Evolutionary conservation across 2,113 vertebrate species (phyloP).

Genomic region (Siniperca knerii): DNA sequence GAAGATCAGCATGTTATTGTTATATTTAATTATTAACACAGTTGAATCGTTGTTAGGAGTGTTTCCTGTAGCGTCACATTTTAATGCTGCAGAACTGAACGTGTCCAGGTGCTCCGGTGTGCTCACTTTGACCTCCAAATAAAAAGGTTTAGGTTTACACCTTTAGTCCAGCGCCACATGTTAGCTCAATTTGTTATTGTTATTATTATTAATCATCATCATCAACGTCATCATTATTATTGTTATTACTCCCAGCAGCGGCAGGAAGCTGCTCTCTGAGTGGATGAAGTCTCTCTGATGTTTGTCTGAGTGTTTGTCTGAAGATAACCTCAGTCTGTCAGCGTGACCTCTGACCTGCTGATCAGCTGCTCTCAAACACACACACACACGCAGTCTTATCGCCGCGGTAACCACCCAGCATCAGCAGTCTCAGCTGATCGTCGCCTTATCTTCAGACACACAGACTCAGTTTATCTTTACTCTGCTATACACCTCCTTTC

Average conservation of each 20-base stretch:
- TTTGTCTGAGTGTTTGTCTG: constrained; percentile 2
- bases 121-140: no score
- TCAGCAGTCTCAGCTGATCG: constrained; percentile 23
- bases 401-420: constrained; percentile 14
- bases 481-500: background rate
- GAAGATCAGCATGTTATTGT: background rate
- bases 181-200: no score
- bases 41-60: no score
- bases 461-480: background rate
- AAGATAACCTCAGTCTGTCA: constrained; percentile 7
- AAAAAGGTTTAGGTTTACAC: no score
- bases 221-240: no score
- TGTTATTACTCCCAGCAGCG: no score
- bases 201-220: no score
- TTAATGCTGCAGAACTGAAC: no score
- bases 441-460: constrained; percentile 29
- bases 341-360: constrained; percentile 31
- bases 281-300: background rate
- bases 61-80: no score
- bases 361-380: constrained; percentile 15
- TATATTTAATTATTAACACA: no score
- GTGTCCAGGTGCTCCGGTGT: no score
- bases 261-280: background rate
- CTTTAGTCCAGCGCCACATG: no score
- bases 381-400: constrained; percentile 13